Conservation (phyloP, 2,888 invertebrate genomes). For the Tenthredo mesomela region DNA sequence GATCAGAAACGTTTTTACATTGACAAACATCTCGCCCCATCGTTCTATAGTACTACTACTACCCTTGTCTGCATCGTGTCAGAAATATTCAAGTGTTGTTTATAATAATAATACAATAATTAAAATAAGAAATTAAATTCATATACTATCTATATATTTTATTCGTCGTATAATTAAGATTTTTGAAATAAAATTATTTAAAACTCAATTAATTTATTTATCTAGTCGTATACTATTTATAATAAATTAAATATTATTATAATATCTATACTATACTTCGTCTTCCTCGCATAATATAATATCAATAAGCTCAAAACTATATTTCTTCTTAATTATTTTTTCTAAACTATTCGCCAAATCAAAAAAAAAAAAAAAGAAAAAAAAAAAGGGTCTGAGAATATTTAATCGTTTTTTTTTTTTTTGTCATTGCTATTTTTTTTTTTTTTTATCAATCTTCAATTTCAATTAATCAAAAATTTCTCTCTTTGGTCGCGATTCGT, state of each 20-base stretch:
- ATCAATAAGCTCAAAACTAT: constrained; percentile 4
- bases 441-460: not conserved
- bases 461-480: not conserved
- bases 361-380: not conserved
- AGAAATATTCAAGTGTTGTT: constrained; percentile 17
- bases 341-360: not conserved
- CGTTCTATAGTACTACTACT: not conserved
- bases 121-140: constrained; percentile 27
- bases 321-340: not conserved
- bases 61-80: not conserved
- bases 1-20: not conserved
- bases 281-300: not conserved
- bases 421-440: no score
- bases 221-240: not conserved
- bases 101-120: constrained; percentile 5
- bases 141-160: not conserved
- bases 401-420: not conserved
- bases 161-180: not conserved
- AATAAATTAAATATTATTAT: not conserved
- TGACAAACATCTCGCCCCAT: not conserved
- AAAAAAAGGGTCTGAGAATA: not conserved
- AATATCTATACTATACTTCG: not conserved
- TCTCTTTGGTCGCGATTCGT: not conserved
- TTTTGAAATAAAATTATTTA: not conserved
- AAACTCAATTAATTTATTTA: not conserved